phyloP scores from a whole-genome alignment of 2,113 vertebrate species.

The Leptobrachium ailaonicum region DNA sequence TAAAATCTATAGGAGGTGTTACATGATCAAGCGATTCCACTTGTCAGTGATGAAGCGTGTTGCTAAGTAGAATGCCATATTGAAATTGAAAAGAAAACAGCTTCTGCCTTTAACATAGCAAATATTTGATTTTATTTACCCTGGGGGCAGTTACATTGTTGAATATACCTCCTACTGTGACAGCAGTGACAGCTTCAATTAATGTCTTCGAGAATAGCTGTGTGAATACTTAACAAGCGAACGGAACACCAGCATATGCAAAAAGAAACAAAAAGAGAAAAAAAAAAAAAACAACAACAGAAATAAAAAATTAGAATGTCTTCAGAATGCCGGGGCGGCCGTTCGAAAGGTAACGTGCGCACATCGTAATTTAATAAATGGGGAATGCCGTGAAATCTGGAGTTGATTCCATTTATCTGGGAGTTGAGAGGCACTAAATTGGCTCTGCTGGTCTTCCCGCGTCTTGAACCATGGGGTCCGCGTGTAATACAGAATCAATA shows the following conservation, averaged over 20 bases:
- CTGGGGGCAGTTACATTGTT: slow-evolving; percentile 47
- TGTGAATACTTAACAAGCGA: slow-evolving; percentile 36
- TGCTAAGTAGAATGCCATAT: slow-evolving; percentile 34
- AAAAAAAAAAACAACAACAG: no score
- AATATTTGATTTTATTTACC: slow-evolving; percentile 50
- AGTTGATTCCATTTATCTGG: slow-evolving; percentile 36
- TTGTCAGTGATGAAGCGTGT: slow-evolving; percentile 26
- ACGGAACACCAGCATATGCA: slow-evolving; percentile 8
- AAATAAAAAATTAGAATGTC: background rate
- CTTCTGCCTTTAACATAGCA: slow-evolving; percentile 47
- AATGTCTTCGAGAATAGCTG: slow-evolving; percentile 41
- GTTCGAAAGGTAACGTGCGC: slow-evolving; percentile 32
- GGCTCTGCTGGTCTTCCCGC: slow-evolving; percentile 20
- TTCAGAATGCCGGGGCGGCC: slow-evolving; percentile 28
- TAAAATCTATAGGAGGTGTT: slow-evolving; percentile 4
- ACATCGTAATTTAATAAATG: slow-evolving; percentile 34
- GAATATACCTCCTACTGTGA: slow-evolving; percentile 45
- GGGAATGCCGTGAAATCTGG: background rate
- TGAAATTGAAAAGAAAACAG: slow-evolving; percentile 43
- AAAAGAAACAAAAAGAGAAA: background rate
- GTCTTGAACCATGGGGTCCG: slow-evolving; percentile 12
- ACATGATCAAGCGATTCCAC: slow-evolving; percentile 34
- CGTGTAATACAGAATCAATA: slow-evolving; percentile 23
- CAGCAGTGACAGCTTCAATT: slow-evolving; percentile 49
- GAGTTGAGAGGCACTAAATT: slow-evolving; percentile 27